Conservation (phyloP, 1,140 invertebrate genomes). For the Condylostylus longicornis region DNA sequence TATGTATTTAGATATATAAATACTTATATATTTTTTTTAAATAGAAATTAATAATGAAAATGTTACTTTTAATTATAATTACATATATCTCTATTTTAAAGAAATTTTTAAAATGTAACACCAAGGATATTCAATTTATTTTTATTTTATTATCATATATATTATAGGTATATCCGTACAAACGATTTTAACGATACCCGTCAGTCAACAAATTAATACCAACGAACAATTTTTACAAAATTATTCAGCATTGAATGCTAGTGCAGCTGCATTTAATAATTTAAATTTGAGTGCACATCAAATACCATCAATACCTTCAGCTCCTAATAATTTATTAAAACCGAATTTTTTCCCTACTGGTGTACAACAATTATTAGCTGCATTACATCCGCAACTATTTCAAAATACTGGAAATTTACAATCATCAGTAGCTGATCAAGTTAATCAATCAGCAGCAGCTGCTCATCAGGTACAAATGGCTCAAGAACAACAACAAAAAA, state of each 20-base stretch:
- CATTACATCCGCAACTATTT: conserved; percentile 28
- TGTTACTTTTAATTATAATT: conserved; percentile 24
- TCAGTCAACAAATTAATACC: conserved; percentile 70
- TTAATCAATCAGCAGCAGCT: conserved; percentile 17
- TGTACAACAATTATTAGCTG: conserved; percentile 28
- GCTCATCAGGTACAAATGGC: conserved; percentile 25
- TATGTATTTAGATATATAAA: background rate
- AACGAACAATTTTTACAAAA: conserved; percentile 30
- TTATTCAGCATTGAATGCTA: conserved; percentile 22
- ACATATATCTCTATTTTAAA: conserved; percentile 10
- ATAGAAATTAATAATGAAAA: too few relatives aligned
- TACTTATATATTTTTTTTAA: conserved; percentile 1
- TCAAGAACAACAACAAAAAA: conserved; percentile 17
- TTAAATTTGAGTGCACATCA: conserved; percentile 17
- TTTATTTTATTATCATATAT: conserved; percentile 17
- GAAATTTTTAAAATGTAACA: too few relatives aligned
- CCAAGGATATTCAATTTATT: background rate
- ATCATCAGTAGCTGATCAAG: too few relatives aligned
- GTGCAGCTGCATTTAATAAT: conserved; percentile 12
- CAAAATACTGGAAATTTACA: too few relatives aligned
- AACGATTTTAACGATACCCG: conserved; percentile 84
- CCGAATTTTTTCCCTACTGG: conserved; percentile 28
- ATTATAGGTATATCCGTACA: conserved; percentile 81
- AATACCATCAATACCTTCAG: conserved; percentile 23
- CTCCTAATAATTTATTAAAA: conserved; percentile 29